Percentiles rank a stretch among this genome's conserved stretches.
These are phyloP conservation scores for Dicyrtomina minuta DNA, from an alignment of 2,888 invertebrate genomes.

Conservation along the genomic window DNA sequence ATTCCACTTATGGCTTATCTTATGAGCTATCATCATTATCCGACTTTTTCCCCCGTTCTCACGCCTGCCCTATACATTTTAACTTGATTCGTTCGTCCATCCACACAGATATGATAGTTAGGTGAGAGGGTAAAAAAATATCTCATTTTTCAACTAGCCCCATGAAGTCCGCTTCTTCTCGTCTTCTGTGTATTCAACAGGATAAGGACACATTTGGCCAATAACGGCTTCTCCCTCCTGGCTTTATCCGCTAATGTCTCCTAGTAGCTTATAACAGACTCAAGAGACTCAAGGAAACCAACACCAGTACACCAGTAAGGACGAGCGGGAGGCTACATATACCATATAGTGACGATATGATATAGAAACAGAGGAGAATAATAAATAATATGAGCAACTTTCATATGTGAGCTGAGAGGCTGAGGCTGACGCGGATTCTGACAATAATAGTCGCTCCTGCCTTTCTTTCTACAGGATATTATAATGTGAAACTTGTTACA, in stretches of 20 bases:
- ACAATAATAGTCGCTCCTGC: too few relatives aligned
- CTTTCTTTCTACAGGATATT: too few relatives aligned
- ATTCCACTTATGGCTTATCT: slow-evolving; percentile 11
- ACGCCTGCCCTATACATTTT: slow-evolving; percentile 28
- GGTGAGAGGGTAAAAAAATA: slow-evolving; percentile 24
- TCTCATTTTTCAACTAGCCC: slow-evolving; percentile 29
- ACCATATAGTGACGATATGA: too few relatives aligned
- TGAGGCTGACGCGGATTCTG: too few relatives aligned
- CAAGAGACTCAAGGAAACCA: background rate
- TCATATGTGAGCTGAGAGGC: too few relatives aligned
- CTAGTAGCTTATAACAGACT: background rate
- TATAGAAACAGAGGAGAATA: too few relatives aligned
- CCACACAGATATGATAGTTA: background rate
- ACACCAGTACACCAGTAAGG: too few relatives aligned
- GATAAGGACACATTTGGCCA: slow-evolving; percentile 22
- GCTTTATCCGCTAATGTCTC: slow-evolving; percentile 28
- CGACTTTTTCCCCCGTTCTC: slow-evolving; percentile 29
- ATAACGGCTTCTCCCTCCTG: slow-evolving; percentile 29
- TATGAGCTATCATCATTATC: slow-evolving; percentile 29
- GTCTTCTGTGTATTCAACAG: background rate
- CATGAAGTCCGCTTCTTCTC: slow-evolving; percentile 23
- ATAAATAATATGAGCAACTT: too few relatives aligned
- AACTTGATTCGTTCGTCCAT: slow-evolving; percentile 10
- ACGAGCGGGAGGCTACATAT: background rate
- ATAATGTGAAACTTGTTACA: too few relatives aligned